Evolutionary conservation across 2,113 vertebrate species (phyloP).

Genomic region (Eurypyga helias): DNA sequence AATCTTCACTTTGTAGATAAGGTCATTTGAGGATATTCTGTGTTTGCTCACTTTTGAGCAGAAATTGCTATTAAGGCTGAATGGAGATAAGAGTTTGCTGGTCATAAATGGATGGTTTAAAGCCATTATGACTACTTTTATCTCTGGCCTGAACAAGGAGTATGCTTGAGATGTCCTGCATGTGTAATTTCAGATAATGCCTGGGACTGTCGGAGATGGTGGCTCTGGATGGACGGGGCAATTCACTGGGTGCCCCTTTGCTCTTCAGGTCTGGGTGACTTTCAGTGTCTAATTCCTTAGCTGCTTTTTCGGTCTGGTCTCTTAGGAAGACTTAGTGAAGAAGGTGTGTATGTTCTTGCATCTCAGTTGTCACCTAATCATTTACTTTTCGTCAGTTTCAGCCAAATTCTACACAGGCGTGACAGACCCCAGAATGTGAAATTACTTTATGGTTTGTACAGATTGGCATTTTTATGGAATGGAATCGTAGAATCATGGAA

Average conservation of each 20-base stretch:
- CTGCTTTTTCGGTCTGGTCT: neutral
- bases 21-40: constrained; percentile 28
- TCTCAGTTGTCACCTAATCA: neutral
- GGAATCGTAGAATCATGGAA: too few species aligned
- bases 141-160: neutral
- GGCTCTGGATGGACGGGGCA: neutral
- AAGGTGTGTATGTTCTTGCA: neutral
- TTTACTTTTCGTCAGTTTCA: neutral
- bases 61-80: neutral
- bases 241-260: neutral
- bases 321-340: neutral
- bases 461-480: neutral
- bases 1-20: neutral
- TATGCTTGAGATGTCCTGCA: neutral
- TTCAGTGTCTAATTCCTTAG: neutral
- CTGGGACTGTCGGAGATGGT: neutral
- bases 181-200: neutral
- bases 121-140: neutral
- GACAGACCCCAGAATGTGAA: neutral
- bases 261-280: neutral
- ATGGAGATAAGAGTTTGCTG: constrained; percentile 23
- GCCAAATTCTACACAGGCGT: neutral
- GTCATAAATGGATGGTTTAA: constrained; percentile 7
- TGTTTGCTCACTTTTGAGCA: neutral
- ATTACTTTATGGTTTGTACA: neutral